Conservation (phyloP, 2,888 invertebrate species). For the Linnaemya tessellans region DNA sequence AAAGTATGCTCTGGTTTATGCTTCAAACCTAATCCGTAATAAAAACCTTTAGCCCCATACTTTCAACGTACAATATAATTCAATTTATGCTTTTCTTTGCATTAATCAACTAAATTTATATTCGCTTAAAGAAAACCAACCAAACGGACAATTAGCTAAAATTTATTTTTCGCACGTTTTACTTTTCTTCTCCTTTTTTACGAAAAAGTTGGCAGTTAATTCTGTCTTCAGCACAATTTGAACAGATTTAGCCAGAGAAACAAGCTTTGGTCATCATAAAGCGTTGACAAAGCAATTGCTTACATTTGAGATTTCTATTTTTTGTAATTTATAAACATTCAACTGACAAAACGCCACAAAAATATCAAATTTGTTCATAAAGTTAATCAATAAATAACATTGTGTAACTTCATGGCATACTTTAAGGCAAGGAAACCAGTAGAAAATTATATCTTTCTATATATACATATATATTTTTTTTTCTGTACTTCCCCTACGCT, state of each 20-base stretch:
- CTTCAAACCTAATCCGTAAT: too few species aligned
- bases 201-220: not conserved
- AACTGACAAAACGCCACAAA: not conserved
- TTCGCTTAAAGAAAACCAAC: not conserved
- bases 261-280: not conserved
- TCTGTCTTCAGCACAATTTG: not conserved
- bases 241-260: not conserved
- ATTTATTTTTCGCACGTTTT: conserved; percentile 21
- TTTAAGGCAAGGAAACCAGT: not conserved
- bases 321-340: too few species aligned
- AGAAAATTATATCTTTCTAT: not conserved
- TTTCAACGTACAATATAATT: not conserved
- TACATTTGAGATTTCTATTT: not conserved
- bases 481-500: conserved; percentile 43
- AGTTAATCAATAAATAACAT: conserved; percentile 8
- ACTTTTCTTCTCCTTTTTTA: not conserved
- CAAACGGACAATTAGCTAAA: not conserved
- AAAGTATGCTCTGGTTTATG: not conserved
- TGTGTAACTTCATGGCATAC: not conserved
- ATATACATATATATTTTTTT: not conserved
- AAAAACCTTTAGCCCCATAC: not conserved
- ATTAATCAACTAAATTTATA: not conserved
- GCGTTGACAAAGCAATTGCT: not conserved
- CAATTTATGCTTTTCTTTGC: not conserved
- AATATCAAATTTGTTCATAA: not conserved